Evolutionary conservation across 2,888 invertebrate genomes (phyloP).

Genomic region (Octonoba sinensis): DNA sequence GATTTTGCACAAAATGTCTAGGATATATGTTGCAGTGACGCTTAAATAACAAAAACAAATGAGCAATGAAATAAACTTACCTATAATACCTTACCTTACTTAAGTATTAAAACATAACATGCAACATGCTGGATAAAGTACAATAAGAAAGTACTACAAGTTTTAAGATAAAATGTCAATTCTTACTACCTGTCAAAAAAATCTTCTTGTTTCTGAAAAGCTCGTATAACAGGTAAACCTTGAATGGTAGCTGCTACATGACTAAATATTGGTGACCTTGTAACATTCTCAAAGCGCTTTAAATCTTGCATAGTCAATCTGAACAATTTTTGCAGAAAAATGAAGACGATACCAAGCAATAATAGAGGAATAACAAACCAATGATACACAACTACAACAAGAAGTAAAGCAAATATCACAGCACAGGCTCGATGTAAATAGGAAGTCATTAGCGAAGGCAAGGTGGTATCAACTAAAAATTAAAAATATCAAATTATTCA

Average conservation of each 20-base stretch:
- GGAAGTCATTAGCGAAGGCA: constrained; percentile 76
- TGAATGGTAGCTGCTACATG: constrained; percentile 76
- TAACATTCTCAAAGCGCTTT: constrained; percentile 75
- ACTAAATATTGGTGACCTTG: constrained; percentile 76
- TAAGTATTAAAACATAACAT: too few species aligned
- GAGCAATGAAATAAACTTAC: not conserved
- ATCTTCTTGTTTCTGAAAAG: constrained; percentile 75
- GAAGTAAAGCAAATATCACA: constrained; percentile 87
- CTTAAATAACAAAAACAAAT: not conserved
- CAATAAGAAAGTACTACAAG: too few species aligned
- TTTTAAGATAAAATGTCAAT: not conserved
- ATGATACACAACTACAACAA: constrained; percentile 89
- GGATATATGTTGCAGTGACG: too few species aligned
- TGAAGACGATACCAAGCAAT: constrained; percentile 78
- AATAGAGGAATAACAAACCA: constrained; percentile 83
- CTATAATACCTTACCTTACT: too few species aligned
- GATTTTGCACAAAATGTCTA: too few species aligned
- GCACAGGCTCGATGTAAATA: constrained; percentile 75
- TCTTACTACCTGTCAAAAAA: constrained; percentile 72
- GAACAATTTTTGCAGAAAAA: constrained; percentile 72
- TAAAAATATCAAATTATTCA: not conserved
- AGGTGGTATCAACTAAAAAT: constrained; percentile 75
- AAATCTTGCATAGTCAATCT: constrained; percentile 74
- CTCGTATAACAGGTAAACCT: constrained; percentile 77
- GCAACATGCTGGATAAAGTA: too few species aligned